Evolutionary conservation across 2,888 invertebrate genomes (phyloP), one percentile per base, ranked within the genome.

Genomic region (Saturnia pavonia): DNA sequence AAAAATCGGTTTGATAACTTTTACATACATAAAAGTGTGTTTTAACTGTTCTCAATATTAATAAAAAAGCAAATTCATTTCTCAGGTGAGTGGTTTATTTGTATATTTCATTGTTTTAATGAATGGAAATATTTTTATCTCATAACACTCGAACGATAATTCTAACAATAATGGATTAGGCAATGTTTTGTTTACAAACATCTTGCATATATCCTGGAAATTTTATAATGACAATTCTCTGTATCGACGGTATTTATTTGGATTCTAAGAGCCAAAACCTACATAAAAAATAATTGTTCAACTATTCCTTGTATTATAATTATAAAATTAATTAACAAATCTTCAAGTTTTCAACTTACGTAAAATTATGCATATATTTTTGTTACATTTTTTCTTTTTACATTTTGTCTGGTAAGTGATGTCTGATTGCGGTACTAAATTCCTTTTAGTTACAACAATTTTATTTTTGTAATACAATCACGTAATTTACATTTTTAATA

Each of bases 81-180:
- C 65, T 40, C 12, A 65, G 65, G 65, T 65, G 40, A 65, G 65
- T 65, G 25, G 3, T 4, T 54, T 54, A 54, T 22, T 54, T 57
- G 14, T 57, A 0, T 16, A 57, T 57, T 25, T 57, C 14, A 57
- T 57, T 57, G 57, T 57, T 25, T 14, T 19, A 34, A 34, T 25
- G 11, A 57, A 57, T 12, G 57, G 57, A 57, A 25, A 25, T 57
- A 25, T 57, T 57, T 57, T 57, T 27, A 57, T 57, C 57, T 57
- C 19, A 12, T 25, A 57, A 25, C 25, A 57, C 57, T 57, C 57
- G 25, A 57, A 27, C 14, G 57, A 57, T 57, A 57, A 25, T 57
- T 2, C 3, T 25, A 0, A 57, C 25, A 27, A 25, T 57, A 14
- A 57, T 57, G 25, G 12, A 57, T 8, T 25, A 2, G 1, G 57